Evolutionary conservation across 2,113 vertebrate species (phyloP).

Genomic region (Ovibos moschatus): DNA sequence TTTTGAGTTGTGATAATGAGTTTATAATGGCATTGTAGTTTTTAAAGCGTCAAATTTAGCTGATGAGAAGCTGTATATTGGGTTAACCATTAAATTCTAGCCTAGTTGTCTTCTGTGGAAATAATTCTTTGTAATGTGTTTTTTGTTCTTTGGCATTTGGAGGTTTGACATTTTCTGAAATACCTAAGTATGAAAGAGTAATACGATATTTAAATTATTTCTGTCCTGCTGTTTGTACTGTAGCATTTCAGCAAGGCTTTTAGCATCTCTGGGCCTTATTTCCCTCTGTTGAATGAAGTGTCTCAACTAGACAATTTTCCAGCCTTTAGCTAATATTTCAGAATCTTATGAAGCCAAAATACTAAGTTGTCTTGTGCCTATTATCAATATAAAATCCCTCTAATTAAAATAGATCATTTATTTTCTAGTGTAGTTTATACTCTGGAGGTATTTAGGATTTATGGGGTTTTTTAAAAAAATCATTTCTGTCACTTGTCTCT

Average conservation of each 20-base stretch:
- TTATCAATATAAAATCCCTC: neutral
- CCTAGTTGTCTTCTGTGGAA: neutral
- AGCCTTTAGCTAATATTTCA: neutral
- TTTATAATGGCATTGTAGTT: neutral
- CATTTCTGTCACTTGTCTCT: neutral
- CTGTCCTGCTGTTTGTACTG: neutral
- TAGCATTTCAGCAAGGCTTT: neutral
- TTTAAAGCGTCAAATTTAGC: neutral
- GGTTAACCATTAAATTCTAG: neutral
- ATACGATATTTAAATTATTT: neutral
- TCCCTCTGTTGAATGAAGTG: neutral
- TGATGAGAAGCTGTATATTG: neutral
- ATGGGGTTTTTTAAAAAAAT: neutral
- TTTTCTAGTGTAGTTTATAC: neutral
- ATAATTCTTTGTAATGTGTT: neutral
- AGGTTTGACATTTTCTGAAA: constrained; percentile 4
- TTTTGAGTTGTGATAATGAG: neutral
- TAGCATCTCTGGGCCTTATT: neutral
- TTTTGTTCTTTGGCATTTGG: neutral
- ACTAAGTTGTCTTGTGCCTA: neutral
- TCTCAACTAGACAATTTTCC: neutral
- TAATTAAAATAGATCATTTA: neutral
- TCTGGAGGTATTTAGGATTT: neutral
- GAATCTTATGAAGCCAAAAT: constrained; percentile 1
- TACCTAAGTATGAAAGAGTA: neutral